Percentiles rank a stretch among this genome's conserved stretches.
Evolutionary conservation across 2,113 vertebrate genomes (phyloP).

Genomic region (Ibidorhyncha struthersii): DNA sequence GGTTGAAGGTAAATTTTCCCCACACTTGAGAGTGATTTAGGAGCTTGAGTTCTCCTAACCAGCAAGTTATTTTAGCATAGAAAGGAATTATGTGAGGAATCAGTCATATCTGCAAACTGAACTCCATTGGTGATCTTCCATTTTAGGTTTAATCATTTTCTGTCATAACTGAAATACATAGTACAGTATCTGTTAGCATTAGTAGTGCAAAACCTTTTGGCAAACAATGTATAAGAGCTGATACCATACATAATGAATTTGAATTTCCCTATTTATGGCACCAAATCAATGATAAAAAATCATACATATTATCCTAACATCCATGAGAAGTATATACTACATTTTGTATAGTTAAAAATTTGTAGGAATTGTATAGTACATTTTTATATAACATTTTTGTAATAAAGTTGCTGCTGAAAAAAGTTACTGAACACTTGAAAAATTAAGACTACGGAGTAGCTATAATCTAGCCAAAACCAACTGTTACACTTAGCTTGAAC

Average conservation of each 20-base stretch:
- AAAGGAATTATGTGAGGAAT: background rate
- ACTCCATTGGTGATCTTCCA: background rate
- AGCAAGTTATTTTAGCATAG: background rate
- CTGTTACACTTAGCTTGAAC: background rate
- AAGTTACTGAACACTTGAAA: background rate
- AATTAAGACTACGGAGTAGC: background rate
- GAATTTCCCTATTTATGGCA: background rate
- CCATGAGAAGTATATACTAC: background rate
- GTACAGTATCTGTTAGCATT: background rate
- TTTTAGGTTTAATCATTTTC: background rate
- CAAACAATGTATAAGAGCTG: background rate
- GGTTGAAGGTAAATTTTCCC: background rate
- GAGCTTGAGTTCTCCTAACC: background rate
- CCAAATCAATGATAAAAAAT: background rate
- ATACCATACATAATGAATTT: background rate
- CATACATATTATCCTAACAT: background rate
- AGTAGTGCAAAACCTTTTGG: background rate
- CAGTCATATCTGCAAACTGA: background rate
- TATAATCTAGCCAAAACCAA: background rate
- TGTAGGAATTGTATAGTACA: background rate
- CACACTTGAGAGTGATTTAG: background rate
- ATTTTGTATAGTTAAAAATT: background rate
- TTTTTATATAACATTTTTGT: background rate
- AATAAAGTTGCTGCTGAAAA: background rate
- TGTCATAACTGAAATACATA: background rate